A percentile compares a stretch with the other conserved stretches of the same genome.
These are phyloP conservation scores for Myotis myotis DNA, from an alignment of 2,797 vertebrate species.

Conservation along the genomic window DNA sequence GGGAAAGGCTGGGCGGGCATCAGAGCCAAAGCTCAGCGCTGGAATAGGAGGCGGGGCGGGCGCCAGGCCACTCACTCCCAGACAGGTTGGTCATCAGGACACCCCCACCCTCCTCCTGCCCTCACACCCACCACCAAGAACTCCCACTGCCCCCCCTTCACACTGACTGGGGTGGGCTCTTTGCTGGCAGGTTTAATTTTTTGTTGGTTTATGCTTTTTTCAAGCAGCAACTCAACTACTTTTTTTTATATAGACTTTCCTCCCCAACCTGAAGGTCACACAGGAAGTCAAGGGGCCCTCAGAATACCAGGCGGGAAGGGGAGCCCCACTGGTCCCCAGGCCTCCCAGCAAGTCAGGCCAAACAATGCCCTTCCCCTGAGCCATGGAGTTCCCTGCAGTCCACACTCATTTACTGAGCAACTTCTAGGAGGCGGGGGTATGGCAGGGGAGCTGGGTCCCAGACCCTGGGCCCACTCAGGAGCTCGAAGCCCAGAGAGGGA, in stretches of 20 bases:
- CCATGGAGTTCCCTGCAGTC: neutral
- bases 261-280: neutral
- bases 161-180: neutral
- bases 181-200: neutral
- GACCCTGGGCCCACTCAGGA: neutral
- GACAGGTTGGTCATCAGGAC: neutral
- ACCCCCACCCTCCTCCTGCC: neutral
- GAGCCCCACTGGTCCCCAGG: neutral
- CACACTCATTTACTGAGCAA: neutral
- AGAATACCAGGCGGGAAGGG: neutral
- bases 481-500: neutral
- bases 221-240: neutral
- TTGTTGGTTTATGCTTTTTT: neutral
- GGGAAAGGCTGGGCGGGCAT: neutral
- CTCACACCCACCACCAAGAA: neutral
- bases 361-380: neutral
- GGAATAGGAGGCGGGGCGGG: neutral
- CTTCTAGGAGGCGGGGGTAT: neutral
- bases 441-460: neutral
- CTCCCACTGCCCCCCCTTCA: fast-evolving
- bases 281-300: neutral
- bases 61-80: neutral
- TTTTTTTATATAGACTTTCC: neutral
- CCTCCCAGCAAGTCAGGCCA: neutral
- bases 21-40: neutral